Evolutionary conservation across 1,140 invertebrate genomes (phyloP).

Genomic region (Cylas formicarius): DNA sequence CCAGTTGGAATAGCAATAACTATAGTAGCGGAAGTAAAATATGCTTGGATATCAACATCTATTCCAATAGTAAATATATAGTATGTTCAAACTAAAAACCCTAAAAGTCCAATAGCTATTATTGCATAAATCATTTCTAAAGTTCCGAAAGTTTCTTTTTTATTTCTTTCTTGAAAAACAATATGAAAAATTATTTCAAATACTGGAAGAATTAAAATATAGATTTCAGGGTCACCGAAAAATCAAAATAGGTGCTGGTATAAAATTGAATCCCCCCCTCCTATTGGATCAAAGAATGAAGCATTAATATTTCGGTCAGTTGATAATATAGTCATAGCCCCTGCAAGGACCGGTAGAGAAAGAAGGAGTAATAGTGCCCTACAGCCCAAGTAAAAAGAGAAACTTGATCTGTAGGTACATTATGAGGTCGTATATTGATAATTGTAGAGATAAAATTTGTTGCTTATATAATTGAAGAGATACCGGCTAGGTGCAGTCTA

Average conservation of each 20-base stretch:
- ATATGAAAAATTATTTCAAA: slow-evolving; percentile 61
- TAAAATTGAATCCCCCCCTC: slow-evolving; percentile 61
- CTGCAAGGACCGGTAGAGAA: slow-evolving; percentile 65
- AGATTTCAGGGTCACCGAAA: slow-evolving; percentile 71
- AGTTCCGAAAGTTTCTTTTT: too few relatives aligned
- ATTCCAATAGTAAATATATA: too few relatives aligned
- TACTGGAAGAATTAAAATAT: slow-evolving; percentile 62
- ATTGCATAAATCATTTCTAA: too few relatives aligned
- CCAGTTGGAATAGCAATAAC: too few relatives aligned
- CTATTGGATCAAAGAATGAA: slow-evolving; percentile 59
- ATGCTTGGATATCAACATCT: too few relatives aligned
- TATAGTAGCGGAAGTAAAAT: too few relatives aligned
- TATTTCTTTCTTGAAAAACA: slow-evolving; percentile 51
- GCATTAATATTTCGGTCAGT: slow-evolving; percentile 64
- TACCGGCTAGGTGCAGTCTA: slow-evolving; percentile 56
- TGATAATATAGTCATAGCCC: slow-evolving; percentile 65
- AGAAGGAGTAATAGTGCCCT: too few relatives aligned
- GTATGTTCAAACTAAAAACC: too few relatives aligned
- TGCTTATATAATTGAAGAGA: slow-evolving; percentile 59
- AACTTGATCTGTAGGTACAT: slow-evolving; percentile 48
- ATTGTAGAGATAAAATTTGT: slow-evolving; percentile 58
- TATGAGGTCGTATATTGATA: too few relatives aligned
- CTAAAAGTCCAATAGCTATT: too few relatives aligned
- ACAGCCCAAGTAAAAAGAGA: too few relatives aligned
- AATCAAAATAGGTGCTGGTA: slow-evolving; percentile 77